A percentile compares a stretch with the other conserved stretches of the same genome.
Evolutionary conservation across 2,113 vertebrate species (phyloP).

Genomic region (Sinocyclocheilus maitianheensis): DNA sequence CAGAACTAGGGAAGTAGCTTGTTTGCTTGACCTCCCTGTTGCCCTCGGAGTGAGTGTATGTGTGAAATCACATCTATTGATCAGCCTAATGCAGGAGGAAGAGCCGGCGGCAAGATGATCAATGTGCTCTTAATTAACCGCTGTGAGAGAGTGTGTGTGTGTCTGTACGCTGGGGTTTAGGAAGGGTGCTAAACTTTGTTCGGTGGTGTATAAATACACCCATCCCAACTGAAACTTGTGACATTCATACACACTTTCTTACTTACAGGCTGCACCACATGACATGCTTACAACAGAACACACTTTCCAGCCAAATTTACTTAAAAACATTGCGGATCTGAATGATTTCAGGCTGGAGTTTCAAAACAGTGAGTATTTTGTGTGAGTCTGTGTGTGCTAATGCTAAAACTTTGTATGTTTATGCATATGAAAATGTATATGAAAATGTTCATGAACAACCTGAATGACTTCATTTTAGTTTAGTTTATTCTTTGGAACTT

Average conservation of each 20-base stretch:
- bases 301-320: neutral
- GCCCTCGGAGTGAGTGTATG: slow-evolving; percentile 58
- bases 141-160: slow-evolving; percentile 38
- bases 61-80: slow-evolving; percentile 78
- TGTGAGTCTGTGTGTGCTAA: neutral
- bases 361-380: slow-evolving; percentile 2
- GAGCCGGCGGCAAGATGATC: slow-evolving; percentile 74
- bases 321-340: too few species aligned
- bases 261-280: slow-evolving; percentile 15
- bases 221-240: slow-evolving; percentile 52
- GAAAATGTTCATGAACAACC: neutral
- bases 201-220: slow-evolving; percentile 69
- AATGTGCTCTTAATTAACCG: slow-evolving; percentile 76
- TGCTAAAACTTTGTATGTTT: neutral
- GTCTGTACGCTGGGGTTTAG: slow-evolving; percentile 16
- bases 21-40: slow-evolving; percentile 55
- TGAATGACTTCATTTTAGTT: neutral
- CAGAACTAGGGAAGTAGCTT: slow-evolving; percentile 25
- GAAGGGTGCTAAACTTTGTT: slow-evolving; percentile 52
- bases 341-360: neutral
- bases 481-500: neutral
- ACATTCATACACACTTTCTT: slow-evolving; percentile 42
- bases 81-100: slow-evolving; percentile 77
- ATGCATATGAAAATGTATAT: neutral
- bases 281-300: neutral